phyloP scores from a whole-genome alignment of 2,113 vertebrate species.

The Pica pica region DNA sequence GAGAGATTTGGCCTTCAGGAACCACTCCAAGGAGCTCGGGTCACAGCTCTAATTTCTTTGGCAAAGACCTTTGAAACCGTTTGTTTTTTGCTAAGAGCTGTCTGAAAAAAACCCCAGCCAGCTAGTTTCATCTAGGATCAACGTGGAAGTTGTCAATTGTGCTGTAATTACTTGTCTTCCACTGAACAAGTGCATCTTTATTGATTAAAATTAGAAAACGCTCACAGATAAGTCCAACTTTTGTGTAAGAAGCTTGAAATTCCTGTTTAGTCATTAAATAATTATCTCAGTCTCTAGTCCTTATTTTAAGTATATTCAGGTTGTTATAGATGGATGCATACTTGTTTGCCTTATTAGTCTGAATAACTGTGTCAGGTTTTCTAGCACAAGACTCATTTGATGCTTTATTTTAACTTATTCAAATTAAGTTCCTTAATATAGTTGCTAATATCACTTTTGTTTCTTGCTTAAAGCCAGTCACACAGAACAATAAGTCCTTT shows the following conservation, averaged over 20 bases:
- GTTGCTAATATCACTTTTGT: not conserved
- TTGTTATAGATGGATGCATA: not conserved
- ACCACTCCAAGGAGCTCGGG: not conserved
- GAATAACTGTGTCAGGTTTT: not conserved
- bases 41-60: not conserved
- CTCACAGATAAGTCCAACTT: not conserved
- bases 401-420: not conserved
- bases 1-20: not conserved
- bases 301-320: not conserved
- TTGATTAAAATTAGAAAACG: not conserved
- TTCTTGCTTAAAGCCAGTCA: not conserved
- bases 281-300: not conserved
- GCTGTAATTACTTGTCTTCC: not conserved
- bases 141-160: not conserved
- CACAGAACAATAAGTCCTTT: not conserved
- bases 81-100: not conserved
- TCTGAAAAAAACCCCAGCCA: not conserved
- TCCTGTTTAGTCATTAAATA: not conserved
- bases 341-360: not conserved
- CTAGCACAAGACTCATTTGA: not conserved
- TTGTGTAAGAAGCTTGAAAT: not conserved
- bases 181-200: not conserved
- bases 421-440: not conserved
- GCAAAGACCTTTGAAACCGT: not conserved
- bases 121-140: not conserved